Percentiles rank a stretch among this genome's conserved stretches.
phyloP scores from a whole-genome alignment of 2,113 vertebrate genomes.

The Dasyprocta punctata region DNA sequence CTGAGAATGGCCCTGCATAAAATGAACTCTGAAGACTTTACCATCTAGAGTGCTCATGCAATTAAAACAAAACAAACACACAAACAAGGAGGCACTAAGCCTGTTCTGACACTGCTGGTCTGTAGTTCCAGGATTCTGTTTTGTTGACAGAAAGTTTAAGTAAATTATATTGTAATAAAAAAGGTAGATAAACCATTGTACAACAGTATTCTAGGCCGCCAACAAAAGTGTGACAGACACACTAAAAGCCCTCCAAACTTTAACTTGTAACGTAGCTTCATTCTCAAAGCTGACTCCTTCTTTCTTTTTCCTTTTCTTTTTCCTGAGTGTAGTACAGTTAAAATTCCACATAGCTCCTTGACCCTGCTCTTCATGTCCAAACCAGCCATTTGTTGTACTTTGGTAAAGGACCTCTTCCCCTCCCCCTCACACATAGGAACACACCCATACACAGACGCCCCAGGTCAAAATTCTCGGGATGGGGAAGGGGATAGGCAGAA shows the following conservation, averaged over 20 bases:
- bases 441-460: constrained; percentile 63
- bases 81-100: constrained; percentile 85
- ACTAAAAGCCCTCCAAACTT: constrained; percentile 91
- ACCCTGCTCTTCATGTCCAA: constrained; percentile 95
- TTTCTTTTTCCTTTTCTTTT: constrained; percentile 85
- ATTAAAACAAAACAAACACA: constrained; percentile 88
- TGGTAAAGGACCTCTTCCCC: constrained; percentile 80
- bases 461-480: constrained; percentile 78
- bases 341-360: constrained; percentile 89
- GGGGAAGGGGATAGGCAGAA: constrained; percentile 79
- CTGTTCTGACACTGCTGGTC: constrained; percentile 91
- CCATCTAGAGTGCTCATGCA: constrained; percentile 96
- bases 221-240: constrained; percentile 91
- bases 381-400: constrained; percentile 92
- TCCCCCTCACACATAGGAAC: constrained; percentile 41
- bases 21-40: constrained; percentile 95
- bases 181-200: constrained; percentile 95
- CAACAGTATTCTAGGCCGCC: constrained; percentile 98
- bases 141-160: constrained; percentile 96
- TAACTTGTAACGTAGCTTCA: constrained; percentile 95
- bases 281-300: constrained; percentile 87
- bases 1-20: constrained; percentile 91
- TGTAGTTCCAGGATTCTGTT: constrained; percentile 93
- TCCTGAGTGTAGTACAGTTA: constrained; percentile 90
- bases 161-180: constrained; percentile 99